Evolutionary conservation across 2,888 invertebrate genomes (phyloP).

Genomic region (Leptinotarsa haldemani): DNA sequence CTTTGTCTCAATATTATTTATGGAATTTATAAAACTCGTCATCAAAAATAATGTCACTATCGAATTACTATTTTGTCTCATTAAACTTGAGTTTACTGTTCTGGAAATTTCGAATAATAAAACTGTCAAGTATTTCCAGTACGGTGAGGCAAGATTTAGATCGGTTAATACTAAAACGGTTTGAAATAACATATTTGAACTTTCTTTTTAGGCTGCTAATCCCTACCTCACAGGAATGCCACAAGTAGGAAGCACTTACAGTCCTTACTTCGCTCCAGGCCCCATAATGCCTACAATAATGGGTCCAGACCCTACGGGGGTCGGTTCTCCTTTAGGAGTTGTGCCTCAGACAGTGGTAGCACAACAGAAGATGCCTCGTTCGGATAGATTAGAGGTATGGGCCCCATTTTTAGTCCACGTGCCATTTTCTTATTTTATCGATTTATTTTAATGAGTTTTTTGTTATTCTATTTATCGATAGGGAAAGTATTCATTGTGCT

Average conservation of each 20-base stretch:
- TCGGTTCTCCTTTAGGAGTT: conserved; percentile 85
- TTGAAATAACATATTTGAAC: conserved; percentile 38
- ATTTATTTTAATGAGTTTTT: conserved; percentile 16
- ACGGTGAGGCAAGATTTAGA: conserved; percentile 4
- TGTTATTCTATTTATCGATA: background rate
- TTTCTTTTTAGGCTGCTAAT: conserved; percentile 80
- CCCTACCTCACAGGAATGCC: conserved; percentile 93
- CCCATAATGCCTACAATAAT: conserved; percentile 91
- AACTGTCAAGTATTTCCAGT: conserved; percentile 11
- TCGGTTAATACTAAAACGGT: background rate
- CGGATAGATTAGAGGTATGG: conserved; percentile 96
- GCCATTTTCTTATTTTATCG: conserved; percentile 36
- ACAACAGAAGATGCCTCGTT: conserved; percentile 94
- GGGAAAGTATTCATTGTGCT: background rate
- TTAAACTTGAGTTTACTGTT: background rate
- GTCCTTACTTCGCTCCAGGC: conserved; percentile 89
- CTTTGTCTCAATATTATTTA: too few species aligned
- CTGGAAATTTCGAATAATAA: conserved; percentile 3
- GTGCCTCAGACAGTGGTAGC: conserved; percentile 87
- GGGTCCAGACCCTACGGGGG: conserved; percentile 86
- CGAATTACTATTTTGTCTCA: background rate
- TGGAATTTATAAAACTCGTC: too few species aligned
- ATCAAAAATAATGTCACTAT: background rate
- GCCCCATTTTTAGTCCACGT: conserved; percentile 38
- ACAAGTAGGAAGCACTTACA: conserved; percentile 89